Evolutionary conservation across 2,888 invertebrate genomes (phyloP), one percentile per base, ranked within the genome.

Genomic region (Hermodice carunculata): DNA sequence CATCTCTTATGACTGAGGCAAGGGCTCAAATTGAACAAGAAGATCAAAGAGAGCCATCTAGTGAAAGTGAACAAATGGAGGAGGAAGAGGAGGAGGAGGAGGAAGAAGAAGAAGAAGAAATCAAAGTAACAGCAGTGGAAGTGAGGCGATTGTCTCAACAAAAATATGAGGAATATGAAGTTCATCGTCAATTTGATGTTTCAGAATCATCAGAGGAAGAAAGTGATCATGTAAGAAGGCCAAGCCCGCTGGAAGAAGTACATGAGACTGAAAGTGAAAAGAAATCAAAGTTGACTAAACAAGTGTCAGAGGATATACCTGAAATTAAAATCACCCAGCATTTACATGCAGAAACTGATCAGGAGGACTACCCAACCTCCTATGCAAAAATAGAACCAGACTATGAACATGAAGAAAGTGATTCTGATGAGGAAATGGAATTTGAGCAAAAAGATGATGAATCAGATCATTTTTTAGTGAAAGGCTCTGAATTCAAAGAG

Each of bases 291-390:
- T 26, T 32, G 11, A 22, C 19, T 42, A 61, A 54, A 24, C 67
- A 73, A n/a, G n/a, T n/a, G 24, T 78, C 81, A 61, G 80, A 81
- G 57, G 84, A 84, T 61, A 89, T 90, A 64, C 90, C 90, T n/a
- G 89, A 89, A 75, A 90, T 90, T 62, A 90, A 88, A 74, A 88
- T 90, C 22, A 90, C 90, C 5, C 90, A 90, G 88, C 89, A 90
- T 76, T 86, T 89, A 84, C 78, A 81, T 69, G 75, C 75, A 56
- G 77, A 80, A 48, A 62, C 60, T 24, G 75, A 77, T 44, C 78
- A 80, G 64, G 78, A 73, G 48, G 75, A 75, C 51, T 73, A 74
- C 54, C 71, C 74, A 28, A 58, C 43, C 8, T 43, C 52, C 49
- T 49, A 70, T 43, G 85, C 88, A 32, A 88, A 88, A 34, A 78